Base-by-base conservation (phyloP, 2,113 vertebrate species). In the Melanostigma gelatinosum region DNA sequence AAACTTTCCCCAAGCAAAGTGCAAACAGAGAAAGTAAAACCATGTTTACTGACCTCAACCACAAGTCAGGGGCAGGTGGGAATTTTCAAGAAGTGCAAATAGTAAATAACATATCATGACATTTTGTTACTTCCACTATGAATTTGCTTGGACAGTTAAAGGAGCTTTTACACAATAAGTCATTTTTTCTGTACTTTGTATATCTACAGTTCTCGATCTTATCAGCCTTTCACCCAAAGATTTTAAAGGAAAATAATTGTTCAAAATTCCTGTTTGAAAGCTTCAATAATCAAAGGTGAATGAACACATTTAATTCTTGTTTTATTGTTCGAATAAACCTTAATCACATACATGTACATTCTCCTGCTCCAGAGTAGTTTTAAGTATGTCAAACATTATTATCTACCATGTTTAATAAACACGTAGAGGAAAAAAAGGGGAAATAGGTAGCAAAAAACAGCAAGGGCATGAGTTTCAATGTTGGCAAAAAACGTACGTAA, bases 1-100 rank as follows among this genome's bases (percentile, higher is more conserved):
- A 92, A 94, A 94, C 87, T 89, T 92, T 89, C 89, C 91, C 87
- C 82, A 58, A 42, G 27, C 38, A 74, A 52, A 89, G 75, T 74
- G 75, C 86, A 86, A 68, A 72, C 32, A 0, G 27, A 85, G 73
- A 90, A 85, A 91, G 75, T 86, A 64, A 92, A 91, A 89, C 84
- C 80, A 63, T 22, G 10, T 58, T 46, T 7, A 85, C 24, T 90
- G 86, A 89, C 86, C 84, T 85, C 61, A 87, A 76, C 8, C 15
- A 50, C 22, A 82, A 67, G 32, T 69, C 50, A 66, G 15, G 36
- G n/a, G 27, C 29, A 71, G 44, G 64, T 85, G 85, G 74, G 68
- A 84, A 72, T 77, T 90, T 89, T 87, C 44, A 77, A 61, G 48
- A 85, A 65, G 65, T 22, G 4, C 63, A 75, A 72, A 76, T n/a